Evolutionary conservation across 1,140 invertebrate genomes (phyloP), one percentile per base, ranked within the genome.

Genomic region (Berghia stephanieae): DNA sequence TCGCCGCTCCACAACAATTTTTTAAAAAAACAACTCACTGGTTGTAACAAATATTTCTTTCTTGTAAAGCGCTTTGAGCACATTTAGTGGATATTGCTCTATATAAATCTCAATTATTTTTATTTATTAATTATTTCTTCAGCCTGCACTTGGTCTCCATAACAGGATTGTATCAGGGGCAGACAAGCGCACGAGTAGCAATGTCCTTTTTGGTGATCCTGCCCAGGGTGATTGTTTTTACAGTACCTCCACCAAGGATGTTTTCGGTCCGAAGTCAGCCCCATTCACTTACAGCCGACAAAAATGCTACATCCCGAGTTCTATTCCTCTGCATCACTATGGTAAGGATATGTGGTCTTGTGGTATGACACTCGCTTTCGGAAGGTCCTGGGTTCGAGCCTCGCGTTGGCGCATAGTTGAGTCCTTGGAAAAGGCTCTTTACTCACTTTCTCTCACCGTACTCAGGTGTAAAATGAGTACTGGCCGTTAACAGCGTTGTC

Each of bases 91-190:
- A 31, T 73, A 36, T 73, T 44, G 36, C 34, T 43, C 16, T 44
- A n/a, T 71, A 43, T 0, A 73, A 73, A 55, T 6, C 18, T 27
- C 34, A 34, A 24, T 52, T 8, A 18, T 3, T 34, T 73, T 49
- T 73, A 1, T 73, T 31, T 4, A 27, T 3, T 31, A 6, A 52
- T 34, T 34, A 34, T 57, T 24, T 57, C 75, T 80, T 13, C 74
- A 86, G 85, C 84, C 82, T 67, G 76, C 84, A 5, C 40, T 77
- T 34, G 83, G 84, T 27, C 70, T 85, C 31, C 83, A 84, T 70
- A 85, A 86, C 60, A 78, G 42, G 13, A 86, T 88, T 24, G 78
- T 86, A 44, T 86, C 85, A 44, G 86, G 86, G 16, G 85, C 86
- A 24, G 84, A 87, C 69, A 46, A 83, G 21, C 57, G 83, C 31